Percentiles rank a stretch among this genome's conserved stretches.
Conservation (phyloP, 2,888 invertebrate species). For the Agonopterix arenella region DNA sequence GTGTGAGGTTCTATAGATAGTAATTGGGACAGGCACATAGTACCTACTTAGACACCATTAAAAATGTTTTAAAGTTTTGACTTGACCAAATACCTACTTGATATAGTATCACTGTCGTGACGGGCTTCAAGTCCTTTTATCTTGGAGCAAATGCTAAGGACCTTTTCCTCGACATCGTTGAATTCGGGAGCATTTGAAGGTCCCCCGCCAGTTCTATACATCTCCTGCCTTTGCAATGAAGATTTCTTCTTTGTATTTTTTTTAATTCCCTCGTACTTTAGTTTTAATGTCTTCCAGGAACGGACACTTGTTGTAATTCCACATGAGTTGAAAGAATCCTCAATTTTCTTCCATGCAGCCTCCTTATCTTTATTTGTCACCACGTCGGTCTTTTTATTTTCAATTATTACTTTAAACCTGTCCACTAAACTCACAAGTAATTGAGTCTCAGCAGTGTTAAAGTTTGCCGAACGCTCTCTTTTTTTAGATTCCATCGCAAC, state of each 20-base stretch:
- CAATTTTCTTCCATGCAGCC: slow-evolving; percentile 5
- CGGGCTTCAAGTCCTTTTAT: too few species aligned
- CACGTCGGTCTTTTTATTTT: not conserved
- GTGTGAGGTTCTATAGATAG: too few species aligned
- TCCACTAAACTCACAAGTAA: not conserved
- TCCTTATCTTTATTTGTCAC: not conserved
- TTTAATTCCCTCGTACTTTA: slow-evolving; percentile 3
- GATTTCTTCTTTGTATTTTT: slow-evolving; percentile 4
- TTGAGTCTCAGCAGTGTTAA: not conserved
- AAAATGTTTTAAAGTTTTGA: too few species aligned
- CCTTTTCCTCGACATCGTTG: not conserved
- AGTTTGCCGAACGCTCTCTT: not conserved
- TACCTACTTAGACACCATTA: too few species aligned
- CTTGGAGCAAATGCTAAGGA: not conserved
- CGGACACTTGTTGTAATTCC: slow-evolving; percentile 2
- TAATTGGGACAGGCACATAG: too few species aligned
- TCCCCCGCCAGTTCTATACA: slow-evolving; percentile 6
- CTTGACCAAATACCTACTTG: too few species aligned
- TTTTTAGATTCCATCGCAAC: not conserved
- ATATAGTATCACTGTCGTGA: too few species aligned
- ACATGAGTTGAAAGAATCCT: slow-evolving; percentile 2
- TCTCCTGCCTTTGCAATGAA: slow-evolving; percentile 1
- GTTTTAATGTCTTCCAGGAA: slow-evolving; percentile 2
- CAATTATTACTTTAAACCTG: not conserved
- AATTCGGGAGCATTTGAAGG: slow-evolving; percentile 8